Evolutionary conservation across 2,113 vertebrate genomes (phyloP).

Genomic region (Apeltes quadracus): DNA sequence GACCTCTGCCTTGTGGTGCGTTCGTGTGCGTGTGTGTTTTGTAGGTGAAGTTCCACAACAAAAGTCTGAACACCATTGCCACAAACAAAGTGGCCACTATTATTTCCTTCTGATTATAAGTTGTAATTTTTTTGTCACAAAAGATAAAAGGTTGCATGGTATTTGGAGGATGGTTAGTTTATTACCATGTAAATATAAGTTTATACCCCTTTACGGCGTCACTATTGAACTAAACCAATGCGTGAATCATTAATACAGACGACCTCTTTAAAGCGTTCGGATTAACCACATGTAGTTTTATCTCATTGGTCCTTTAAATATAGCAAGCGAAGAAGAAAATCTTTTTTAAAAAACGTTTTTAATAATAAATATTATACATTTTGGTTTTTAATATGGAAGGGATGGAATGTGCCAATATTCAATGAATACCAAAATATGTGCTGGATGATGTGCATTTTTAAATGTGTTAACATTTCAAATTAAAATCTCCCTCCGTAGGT

Average conservation of each 20-base stretch:
- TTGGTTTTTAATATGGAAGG: background rate
- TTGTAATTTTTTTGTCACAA: background rate
- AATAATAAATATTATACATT: background rate
- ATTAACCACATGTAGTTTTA: background rate
- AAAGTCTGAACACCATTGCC: background rate
- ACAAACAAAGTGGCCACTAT: background rate
- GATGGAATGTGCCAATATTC: background rate
- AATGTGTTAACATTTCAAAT: background rate
- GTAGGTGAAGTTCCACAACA: background rate
- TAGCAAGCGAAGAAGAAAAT: background rate
- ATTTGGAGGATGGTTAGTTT: background rate
- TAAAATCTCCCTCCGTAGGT: conserved; percentile 77
- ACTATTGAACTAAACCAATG: background rate
- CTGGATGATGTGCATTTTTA: background rate
- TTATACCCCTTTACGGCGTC: background rate
- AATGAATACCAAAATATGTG: background rate
- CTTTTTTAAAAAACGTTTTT: no score
- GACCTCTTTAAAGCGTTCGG: background rate
- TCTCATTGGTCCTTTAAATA: background rate
- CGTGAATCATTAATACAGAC: background rate
- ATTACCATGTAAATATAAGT: background rate
- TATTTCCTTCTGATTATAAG: background rate
- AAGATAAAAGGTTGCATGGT: background rate
- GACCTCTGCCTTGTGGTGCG: conserved; percentile 95
- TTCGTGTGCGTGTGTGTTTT: conserved; percentile 21